phyloP scores from a whole-genome alignment of 2,888 invertebrate species.

The Nomada flava region DNA sequence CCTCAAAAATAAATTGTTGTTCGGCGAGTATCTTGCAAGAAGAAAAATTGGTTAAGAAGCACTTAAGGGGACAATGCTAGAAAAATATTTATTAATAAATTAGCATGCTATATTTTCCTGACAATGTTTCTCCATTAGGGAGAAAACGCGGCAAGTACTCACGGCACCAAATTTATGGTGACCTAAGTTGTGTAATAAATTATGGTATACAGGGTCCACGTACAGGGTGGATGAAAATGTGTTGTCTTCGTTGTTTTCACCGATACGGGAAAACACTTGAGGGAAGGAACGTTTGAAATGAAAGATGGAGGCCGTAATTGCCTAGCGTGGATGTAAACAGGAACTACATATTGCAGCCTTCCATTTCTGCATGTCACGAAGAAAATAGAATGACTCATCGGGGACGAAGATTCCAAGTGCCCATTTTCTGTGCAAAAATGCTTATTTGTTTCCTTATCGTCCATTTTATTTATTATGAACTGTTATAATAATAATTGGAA shows the following conservation, averaged over 20 bases:
- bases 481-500: no score
- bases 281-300: slow-evolving; percentile 10
- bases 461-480: not conserved
- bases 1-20: no score
- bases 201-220: not conserved
- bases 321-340: not conserved
- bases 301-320: slow-evolving; percentile 23
- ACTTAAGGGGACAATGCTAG: not conserved
- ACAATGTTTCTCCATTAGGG: slow-evolving; percentile 4
- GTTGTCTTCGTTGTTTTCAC: not conserved
- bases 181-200: slow-evolving; percentile 9
- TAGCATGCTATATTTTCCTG: not conserved
- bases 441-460: not conserved
- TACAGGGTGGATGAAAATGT: not conserved
- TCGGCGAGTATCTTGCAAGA: not conserved
- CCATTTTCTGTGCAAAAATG: not conserved
- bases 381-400: not conserved
- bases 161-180: not conserved
- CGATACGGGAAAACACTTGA: not conserved
- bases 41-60: no score
- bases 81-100: not conserved
- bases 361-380: not conserved
- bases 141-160: not conserved
- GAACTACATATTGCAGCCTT: slow-evolving; percentile 3
- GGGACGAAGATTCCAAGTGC: not conserved